A percentile compares a stretch with the other conserved stretches of the same genome.
Evolutionary conservation across 2,113 vertebrate species (phyloP).

Genomic region (Leucopsar rothschildi): DNA sequence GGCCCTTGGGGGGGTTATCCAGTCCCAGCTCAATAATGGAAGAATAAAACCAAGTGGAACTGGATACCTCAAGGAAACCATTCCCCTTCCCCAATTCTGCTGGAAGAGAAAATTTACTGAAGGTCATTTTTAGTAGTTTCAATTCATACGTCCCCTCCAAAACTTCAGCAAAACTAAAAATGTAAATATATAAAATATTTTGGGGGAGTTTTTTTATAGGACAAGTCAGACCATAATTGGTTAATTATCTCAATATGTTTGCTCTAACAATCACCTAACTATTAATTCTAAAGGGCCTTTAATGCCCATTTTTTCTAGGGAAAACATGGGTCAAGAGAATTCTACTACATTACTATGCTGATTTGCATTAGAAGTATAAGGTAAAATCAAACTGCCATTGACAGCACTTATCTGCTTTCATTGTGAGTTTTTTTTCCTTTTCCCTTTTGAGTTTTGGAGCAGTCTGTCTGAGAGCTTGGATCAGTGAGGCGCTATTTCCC

Average conservation of each 20-base stretch:
- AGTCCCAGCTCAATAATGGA: not conserved
- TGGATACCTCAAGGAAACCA: not conserved
- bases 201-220: not conserved
- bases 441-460: not conserved
- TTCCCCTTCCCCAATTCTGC: not conserved
- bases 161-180: not conserved
- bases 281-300: not conserved
- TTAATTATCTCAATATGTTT: not conserved
- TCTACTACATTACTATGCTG: not conserved
- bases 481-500: constrained; percentile 56
- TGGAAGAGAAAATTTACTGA: not conserved
- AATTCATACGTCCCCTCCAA: not conserved
- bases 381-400: not conserved
- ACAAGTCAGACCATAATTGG: not conserved
- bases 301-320: not conserved
- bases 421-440: not conserved
- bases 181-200: not conserved
- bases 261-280: not conserved
- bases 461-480: constrained; percentile 29
- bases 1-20: not conserved
- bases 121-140: constrained; percentile 4
- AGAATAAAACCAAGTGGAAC: constrained; percentile 44
- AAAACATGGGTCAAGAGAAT: not conserved
- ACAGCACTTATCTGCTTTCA: not conserved
- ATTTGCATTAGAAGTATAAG: not conserved